These are phyloP conservation scores for Temnothorax curvispinosus DNA, from an alignment of 1,140 invertebrate species.

Conservation along the genomic window DNA sequence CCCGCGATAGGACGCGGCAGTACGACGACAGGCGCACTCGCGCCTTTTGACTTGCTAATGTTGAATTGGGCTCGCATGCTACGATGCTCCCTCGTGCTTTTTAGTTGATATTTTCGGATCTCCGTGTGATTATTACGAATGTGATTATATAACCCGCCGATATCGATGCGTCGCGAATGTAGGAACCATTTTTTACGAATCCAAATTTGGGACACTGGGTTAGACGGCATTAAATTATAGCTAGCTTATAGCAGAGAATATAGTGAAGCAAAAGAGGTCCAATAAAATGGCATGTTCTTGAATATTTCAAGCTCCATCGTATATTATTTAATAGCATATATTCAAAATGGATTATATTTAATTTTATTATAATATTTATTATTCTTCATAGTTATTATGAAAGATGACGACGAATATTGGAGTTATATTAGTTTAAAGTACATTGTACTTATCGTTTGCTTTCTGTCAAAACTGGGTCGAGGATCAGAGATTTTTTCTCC, in stretches of 20 bases:
- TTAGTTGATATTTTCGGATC: slow-evolving; percentile 33
- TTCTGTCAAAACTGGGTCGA: not conserved
- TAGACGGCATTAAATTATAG: not conserved
- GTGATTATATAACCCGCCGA: not conserved
- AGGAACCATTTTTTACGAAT: not conserved
- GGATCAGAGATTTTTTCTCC: not conserved
- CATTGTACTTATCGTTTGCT: not conserved
- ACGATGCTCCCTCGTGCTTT: slow-evolving; percentile 23
- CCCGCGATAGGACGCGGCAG: slow-evolving; percentile 43
- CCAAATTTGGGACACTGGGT: not conserved
- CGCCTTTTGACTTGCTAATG: slow-evolving; percentile 75
- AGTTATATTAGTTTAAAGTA: not conserved
- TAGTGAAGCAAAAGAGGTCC: not conserved
- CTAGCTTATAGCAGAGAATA: not conserved
- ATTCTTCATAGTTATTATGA: not conserved
- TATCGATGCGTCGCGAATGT: slow-evolving; percentile 5
- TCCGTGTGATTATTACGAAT: slow-evolving; percentile 40
- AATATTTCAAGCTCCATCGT: not conserved
- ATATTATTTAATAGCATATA: not conserved
- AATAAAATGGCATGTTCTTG: not conserved
- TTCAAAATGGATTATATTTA: not conserved
- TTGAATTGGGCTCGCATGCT: slow-evolving; percentile 17
- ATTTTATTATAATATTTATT: not conserved
- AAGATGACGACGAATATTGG: not conserved
- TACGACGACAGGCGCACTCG: slow-evolving; percentile 47